Evolutionary conservation across 2,888 invertebrate genomes (phyloP), one percentile per base, ranked within the genome.

Genomic region (Sclerodermus sp.): DNA sequence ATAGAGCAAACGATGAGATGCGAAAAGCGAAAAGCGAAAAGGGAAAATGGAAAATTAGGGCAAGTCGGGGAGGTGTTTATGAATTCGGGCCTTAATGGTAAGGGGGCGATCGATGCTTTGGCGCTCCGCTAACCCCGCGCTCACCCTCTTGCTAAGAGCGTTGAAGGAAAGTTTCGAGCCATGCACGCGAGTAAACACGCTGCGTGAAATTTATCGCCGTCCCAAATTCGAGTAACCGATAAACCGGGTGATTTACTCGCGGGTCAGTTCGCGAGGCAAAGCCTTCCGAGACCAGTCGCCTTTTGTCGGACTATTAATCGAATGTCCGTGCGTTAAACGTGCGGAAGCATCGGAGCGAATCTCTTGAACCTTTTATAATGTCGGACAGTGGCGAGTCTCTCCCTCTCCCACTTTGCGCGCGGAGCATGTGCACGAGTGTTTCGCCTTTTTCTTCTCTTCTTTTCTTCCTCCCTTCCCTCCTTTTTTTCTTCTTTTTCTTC

Each of bases 121-220:
- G 12, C 30, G 29, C 34, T 44, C 30, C n/a, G 30, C 30, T n/a
- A n/a, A n/a, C n/a, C 30, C 39, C 23, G 16, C 9, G 18, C 23
- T 14, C 36, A 10, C 29, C 45, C 17, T 14, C 17, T 9, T 41
- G 23, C 23, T 8, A 34, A n/a, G n/a, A 4, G 6, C 4, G 34
- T 34, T 4, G 12, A 34, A 34, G 34, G 34, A 34, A 34, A 34
- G 6, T 34, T 34, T 34, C 34, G 34, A 34, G 34, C 13, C 51
- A 32, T 17, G 41, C 53, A 34, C 42, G 51, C 42, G 49, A 40
- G 59, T 53, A 55, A 60, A 60, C 51, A 51, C 43, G 45, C 51
- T 37, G 49, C 37, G 31, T n/a, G 50, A 43, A 60, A 60, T 60
- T 60, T 51, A 60, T 57, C 53, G 60, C 41, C 44, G 57, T 12